phyloP scores from a whole-genome alignment of 1,140 invertebrate species.

The Tachypleus tridentatus region DNA sequence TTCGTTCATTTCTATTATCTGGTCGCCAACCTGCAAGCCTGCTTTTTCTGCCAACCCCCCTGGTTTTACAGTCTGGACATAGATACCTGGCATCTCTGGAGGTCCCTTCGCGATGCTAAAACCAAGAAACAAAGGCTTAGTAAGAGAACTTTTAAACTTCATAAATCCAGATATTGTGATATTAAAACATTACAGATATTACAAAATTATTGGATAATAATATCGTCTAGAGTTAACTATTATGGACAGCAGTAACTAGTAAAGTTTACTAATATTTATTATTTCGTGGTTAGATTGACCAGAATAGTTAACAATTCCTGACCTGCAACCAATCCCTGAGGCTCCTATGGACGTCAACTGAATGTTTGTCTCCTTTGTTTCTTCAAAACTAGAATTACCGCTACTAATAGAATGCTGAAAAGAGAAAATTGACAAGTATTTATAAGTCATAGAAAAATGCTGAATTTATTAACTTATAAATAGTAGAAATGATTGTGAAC shows the following conservation, averaged over 20 bases:
- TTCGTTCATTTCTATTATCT: slow-evolving; percentile 82
- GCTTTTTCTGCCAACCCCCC: slow-evolving; percentile 72
- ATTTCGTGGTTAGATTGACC: too few relatives aligned
- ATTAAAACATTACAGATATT: too few relatives aligned
- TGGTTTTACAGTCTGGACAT: slow-evolving; percentile 80
- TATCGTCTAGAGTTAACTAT: too few relatives aligned
- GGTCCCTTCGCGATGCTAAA: slow-evolving; percentile 20
- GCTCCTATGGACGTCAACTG: neutral
- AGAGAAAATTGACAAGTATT: neutral
- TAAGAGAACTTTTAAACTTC: too few relatives aligned
- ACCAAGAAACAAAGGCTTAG: neutral
- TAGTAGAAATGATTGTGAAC: too few relatives aligned
- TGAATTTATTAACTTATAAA: too few relatives aligned
- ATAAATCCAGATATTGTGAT: too few relatives aligned
- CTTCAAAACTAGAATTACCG: slow-evolving; percentile 2
- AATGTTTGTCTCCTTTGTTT: neutral
- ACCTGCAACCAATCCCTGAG: neutral
- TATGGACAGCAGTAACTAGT: too few relatives aligned
- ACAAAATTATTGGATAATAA: too few relatives aligned
- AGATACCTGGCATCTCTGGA: slow-evolving; percentile 65
- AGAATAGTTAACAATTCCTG: neutral
- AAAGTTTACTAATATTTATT: too few relatives aligned
- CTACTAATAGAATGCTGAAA: neutral
- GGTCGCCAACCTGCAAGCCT: slow-evolving; percentile 77
- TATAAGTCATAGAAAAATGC: too few relatives aligned